A percentile compares a stretch with the other conserved stretches of the same genome.
These are phyloP conservation scores for Carcina quercana DNA, from an alignment of 2,888 invertebrate genomes.

Conservation along the genomic window DNA sequence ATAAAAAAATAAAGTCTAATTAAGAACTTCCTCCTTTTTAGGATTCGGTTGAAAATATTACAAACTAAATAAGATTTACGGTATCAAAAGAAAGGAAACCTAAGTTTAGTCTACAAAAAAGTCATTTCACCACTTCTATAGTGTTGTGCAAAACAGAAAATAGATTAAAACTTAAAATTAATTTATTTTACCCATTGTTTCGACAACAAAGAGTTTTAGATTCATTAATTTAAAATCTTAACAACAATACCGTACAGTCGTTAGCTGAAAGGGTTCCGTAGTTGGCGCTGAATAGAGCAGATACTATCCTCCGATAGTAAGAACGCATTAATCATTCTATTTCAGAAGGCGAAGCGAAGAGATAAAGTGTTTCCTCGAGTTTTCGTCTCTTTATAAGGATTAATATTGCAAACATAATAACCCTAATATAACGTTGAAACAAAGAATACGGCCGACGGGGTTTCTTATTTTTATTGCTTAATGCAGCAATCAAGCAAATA, in stretches of 20 bases:
- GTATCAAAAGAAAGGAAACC: too few relatives aligned
- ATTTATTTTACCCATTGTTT: slow-evolving; percentile 33
- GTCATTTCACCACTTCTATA: too few relatives aligned
- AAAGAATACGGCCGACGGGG: too few relatives aligned
- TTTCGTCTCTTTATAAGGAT: slow-evolving; percentile 16
- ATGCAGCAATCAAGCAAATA: too few relatives aligned
- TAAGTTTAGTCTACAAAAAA: too few relatives aligned
- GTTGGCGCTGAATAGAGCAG: slow-evolving; percentile 18
- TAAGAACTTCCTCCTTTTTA: too few relatives aligned
- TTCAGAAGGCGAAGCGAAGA: slow-evolving; percentile 23
- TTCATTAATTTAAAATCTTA: slow-evolving; percentile 50
- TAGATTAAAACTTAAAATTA: slow-evolving; percentile 23
- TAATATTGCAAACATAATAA: slow-evolving; percentile 11
- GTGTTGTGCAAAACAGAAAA: slow-evolving; percentile 7
- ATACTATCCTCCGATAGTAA: slow-evolving; percentile 24
- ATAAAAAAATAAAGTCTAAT: too few relatives aligned
- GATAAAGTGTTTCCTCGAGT: slow-evolving; percentile 22
- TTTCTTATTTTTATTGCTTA: too few relatives aligned
- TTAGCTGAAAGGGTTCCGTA: slow-evolving; percentile 29
- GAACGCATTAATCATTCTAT: slow-evolving; percentile 29
- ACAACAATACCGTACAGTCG: slow-evolving; percentile 28
- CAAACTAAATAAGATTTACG: too few relatives aligned
- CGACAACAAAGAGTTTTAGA: slow-evolving; percentile 29
- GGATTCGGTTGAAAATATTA: too few relatives aligned
- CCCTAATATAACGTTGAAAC: too few relatives aligned